These are phyloP conservation scores for Nemurella pictetii DNA, from an alignment of 2,888 invertebrate genomes.

Conservation along the genomic window DNA sequence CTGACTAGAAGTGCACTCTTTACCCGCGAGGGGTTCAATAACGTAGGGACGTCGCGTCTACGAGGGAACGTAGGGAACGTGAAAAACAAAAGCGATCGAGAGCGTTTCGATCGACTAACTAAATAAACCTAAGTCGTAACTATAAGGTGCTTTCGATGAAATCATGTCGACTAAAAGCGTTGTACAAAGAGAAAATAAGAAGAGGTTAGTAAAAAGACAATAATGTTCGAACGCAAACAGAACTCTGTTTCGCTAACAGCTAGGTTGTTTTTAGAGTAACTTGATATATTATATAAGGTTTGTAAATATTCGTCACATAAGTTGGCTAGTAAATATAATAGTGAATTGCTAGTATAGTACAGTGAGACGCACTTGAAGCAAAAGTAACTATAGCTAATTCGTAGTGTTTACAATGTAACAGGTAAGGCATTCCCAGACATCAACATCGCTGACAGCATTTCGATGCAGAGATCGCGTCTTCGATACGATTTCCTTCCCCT, in stretches of 20 bases:
- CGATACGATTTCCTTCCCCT: too few species aligned
- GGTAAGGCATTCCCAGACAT: too few species aligned
- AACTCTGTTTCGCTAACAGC: not conserved
- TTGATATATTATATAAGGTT: too few species aligned
- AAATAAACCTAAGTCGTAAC: not conserved
- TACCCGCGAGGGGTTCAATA: not conserved
- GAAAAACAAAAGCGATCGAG: not conserved
- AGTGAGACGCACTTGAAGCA: not conserved
- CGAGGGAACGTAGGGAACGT: not conserved
- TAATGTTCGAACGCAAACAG: not conserved
- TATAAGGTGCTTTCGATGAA: too few species aligned
- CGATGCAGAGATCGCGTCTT: too few species aligned
- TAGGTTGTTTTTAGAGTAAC: not conserved
- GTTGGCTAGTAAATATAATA: not conserved
- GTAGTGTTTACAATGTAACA: too few species aligned
- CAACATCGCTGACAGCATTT: too few species aligned
- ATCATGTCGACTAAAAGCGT: not conserved
- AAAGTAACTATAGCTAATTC: not conserved
- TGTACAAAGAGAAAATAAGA: not conserved
- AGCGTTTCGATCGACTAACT: not conserved
- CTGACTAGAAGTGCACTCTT: not conserved
- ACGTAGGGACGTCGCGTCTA: not conserved
- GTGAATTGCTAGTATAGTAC: not conserved
- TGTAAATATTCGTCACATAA: too few species aligned
- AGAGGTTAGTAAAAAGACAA: not conserved